A percentile compares a stretch with the other conserved stretches of the same genome.
These are phyloP conservation scores for Megalops cyprinoides DNA, from an alignment of 2,797 vertebrate genomes.

Conservation along the genomic window DNA sequence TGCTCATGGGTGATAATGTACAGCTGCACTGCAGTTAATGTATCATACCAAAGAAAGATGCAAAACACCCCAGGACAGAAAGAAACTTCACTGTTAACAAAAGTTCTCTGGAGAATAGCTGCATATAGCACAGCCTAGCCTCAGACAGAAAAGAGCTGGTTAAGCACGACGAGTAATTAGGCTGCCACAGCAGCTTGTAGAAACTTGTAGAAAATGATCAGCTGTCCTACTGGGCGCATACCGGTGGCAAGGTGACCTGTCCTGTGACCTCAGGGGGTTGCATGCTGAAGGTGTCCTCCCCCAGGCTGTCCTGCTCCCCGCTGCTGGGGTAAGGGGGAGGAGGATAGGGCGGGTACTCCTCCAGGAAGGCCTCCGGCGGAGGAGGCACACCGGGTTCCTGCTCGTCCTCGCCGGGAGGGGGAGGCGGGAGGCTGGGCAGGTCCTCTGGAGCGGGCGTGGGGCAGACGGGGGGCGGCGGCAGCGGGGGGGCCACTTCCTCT, in stretches of 20 bases:
- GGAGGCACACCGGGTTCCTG: conserved; percentile 56
- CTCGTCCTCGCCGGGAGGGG: conserved; percentile 68
- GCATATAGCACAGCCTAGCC: too few relatives aligned
- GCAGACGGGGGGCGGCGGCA: conserved; percentile 64
- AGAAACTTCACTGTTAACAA: too few relatives aligned
- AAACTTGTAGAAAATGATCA: too few relatives aligned
- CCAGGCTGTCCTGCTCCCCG: conserved; percentile 85
- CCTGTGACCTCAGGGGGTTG: conserved; percentile 92
- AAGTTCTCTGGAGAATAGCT: too few relatives aligned
- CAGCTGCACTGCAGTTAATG: too few relatives aligned
- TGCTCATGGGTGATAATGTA: too few relatives aligned
- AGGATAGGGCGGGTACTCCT: conserved; percentile 95
- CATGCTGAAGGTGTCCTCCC: conserved; percentile 86
- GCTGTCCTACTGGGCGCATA: conserved; percentile 62
- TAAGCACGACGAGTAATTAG: not conserved
- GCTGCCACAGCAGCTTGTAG: not conserved
- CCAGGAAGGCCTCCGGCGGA: conserved; percentile 80
- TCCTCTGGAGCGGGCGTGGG: conserved; percentile 76
- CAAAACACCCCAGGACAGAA: not conserved
- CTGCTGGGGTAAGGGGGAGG: conserved; percentile 93
- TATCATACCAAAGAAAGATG: too few relatives aligned
- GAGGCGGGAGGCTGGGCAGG: conserved; percentile 53
- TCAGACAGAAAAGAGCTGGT: not conserved
- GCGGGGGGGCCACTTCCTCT: conserved; percentile 66
- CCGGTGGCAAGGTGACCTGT: conserved; percentile 88